These are phyloP conservation scores for Chlorospingus semifuscus DNA, from an alignment of 2,797 vertebrate genomes.

Conservation along the genomic window DNA sequence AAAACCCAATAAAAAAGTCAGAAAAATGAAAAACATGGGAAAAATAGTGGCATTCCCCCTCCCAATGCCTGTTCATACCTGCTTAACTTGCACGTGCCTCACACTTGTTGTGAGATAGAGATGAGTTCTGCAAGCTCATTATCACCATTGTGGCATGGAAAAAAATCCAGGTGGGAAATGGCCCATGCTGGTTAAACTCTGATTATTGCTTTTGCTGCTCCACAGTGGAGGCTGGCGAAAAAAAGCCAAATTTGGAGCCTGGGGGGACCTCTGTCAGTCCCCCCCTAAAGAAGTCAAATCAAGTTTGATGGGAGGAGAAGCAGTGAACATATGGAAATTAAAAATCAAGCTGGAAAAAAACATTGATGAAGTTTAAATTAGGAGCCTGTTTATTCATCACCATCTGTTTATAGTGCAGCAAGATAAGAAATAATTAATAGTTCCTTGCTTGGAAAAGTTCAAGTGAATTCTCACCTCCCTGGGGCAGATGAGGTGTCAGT, in stretches of 20 bases:
- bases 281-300: neutral
- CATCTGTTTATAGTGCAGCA: conserved; percentile 51
- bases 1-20: neutral
- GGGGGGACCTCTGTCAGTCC: neutral
- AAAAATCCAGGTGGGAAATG: neutral
- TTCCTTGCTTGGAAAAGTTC: conserved; percentile 32
- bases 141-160: neutral
- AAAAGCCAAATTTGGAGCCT: neutral
- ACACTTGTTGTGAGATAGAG: neutral
- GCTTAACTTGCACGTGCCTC: neutral
- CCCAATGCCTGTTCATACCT: neutral
- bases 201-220: neutral
- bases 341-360: conserved; percentile 28
- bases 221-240: neutral
- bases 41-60: neutral
- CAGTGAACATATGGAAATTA: conserved; percentile 41
- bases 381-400: conserved; percentile 50
- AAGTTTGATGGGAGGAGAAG: neutral
- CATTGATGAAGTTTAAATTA: conserved; percentile 57
- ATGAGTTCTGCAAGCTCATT: neutral
- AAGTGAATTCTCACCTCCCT: conserved; percentile 33
- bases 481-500: neutral
- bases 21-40: neutral
- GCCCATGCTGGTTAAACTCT: neutral
- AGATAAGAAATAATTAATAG: conserved; percentile 64